These are phyloP conservation scores for Zaprionus camerounensis DNA, from an alignment of 1,140 invertebrate species.

Conservation along the genomic window DNA sequence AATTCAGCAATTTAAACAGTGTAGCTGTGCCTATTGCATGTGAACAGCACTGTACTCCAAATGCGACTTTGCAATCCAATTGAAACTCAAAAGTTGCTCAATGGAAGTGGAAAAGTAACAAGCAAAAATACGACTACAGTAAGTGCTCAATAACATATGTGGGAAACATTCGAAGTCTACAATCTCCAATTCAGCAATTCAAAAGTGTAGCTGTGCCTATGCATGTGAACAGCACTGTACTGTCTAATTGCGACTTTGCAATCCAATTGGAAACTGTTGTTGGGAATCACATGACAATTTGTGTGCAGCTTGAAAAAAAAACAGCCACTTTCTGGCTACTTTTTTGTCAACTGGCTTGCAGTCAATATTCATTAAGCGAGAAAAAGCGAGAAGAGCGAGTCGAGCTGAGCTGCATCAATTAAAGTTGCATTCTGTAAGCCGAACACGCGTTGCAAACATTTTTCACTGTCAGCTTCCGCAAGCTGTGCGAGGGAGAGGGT, in stretches of 20 bases:
- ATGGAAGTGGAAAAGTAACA: no score
- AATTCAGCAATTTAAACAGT: background rate
- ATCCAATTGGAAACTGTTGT: background rate
- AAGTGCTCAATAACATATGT: no score
- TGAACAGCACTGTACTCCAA: background rate
- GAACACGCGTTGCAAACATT: constrained; percentile 40
- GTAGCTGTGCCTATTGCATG: background rate
- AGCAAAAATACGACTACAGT: no score
- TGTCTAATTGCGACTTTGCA: background rate
- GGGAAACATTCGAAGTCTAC: background rate
- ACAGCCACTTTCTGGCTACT: background rate
- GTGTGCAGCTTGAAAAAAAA: background rate
- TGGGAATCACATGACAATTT: background rate
- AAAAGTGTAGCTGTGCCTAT: background rate
- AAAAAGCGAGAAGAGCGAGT: background rate
- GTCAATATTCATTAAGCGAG: background rate
- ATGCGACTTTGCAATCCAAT: background rate
- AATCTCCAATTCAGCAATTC: background rate
- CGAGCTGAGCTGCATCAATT: constrained; percentile 16
- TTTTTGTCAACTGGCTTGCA: background rate
- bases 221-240: background rate
- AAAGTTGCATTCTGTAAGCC: constrained; percentile 28
- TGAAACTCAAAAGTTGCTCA: no score
- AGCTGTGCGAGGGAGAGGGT: background rate
- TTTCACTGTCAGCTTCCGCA: constrained; percentile 43